phyloP scores from a whole-genome alignment of 2,113 vertebrate species.

The Paramormyrops kingsleyae region DNA sequence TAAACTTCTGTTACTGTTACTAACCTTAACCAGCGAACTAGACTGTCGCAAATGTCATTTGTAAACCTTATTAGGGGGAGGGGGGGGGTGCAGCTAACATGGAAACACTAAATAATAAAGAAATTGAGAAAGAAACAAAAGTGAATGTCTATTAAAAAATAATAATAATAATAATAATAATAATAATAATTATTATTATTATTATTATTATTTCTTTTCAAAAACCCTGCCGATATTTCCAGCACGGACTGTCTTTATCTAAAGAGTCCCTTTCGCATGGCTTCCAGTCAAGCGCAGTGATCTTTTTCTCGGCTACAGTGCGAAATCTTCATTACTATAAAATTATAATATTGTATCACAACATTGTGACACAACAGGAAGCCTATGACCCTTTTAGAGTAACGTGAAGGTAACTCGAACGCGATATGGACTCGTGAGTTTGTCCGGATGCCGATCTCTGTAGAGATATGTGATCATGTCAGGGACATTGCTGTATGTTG shows the following conservation, averaged over 20 bases:
- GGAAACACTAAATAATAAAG: neutral
- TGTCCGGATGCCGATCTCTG: neutral
- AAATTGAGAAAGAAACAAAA: neutral
- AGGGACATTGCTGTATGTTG: neutral
- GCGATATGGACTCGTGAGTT: neutral
- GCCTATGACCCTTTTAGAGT: neutral
- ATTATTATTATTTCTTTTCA: too few relatives aligned
- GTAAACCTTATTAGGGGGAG: neutral
- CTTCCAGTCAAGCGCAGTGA: neutral
- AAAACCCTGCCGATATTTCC: neutral
- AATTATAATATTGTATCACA: neutral
- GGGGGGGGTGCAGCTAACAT: neutral
- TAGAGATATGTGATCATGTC: neutral
- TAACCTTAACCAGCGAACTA: neutral
- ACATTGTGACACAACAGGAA: neutral
- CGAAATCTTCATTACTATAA: neutral
- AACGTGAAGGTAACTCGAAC: neutral
- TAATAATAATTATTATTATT: too few relatives aligned
- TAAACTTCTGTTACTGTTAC: neutral
- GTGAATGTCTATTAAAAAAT: neutral
- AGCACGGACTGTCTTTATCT: neutral
- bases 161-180: neutral
- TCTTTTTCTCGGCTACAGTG: neutral
- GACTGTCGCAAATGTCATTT: neutral
- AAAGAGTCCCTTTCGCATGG: neutral